phyloP scores from a whole-genome alignment of 2,113 vertebrate genomes.

The Sceloporus undulatus region DNA sequence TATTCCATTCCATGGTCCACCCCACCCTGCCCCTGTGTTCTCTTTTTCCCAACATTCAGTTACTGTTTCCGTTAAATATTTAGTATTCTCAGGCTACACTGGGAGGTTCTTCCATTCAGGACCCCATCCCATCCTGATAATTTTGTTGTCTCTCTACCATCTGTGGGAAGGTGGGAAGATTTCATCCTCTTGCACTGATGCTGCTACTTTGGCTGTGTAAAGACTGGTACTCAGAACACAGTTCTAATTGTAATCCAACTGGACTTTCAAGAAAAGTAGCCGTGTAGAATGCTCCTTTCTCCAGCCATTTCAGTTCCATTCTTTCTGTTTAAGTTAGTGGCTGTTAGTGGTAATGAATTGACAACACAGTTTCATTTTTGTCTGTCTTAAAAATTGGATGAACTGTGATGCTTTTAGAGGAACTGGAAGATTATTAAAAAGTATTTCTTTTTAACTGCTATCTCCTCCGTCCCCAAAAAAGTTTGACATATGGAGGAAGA shows the following conservation, averaged over 20 bases:
- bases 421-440: too few species aligned
- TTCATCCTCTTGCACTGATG: background rate
- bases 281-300: background rate
- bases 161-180: too few species aligned
- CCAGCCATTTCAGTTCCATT: background rate
- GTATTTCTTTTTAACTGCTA: too few species aligned
- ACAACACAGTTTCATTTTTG: background rate
- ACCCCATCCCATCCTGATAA: too few species aligned
- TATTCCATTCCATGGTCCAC: background rate
- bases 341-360: too few species aligned
- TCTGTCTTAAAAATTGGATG: background rate
- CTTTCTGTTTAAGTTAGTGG: background rate
- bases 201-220: background rate
- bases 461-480: too few species aligned
- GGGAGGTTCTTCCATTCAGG: too few species aligned
- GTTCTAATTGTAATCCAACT: background rate
- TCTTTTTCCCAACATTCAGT: background rate
- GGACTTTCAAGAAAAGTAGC: background rate
- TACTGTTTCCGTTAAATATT: background rate
- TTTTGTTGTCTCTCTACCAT: too few species aligned
- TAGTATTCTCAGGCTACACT: background rate
- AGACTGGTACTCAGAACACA: background rate
- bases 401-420: too few species aligned
- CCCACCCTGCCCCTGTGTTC: background rate
- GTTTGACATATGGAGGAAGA: too few species aligned